Evolutionary conservation across 2,888 invertebrate species (phyloP), one percentile per base, ranked within the genome.

Genomic region (Leptopilina myrica): DNA sequence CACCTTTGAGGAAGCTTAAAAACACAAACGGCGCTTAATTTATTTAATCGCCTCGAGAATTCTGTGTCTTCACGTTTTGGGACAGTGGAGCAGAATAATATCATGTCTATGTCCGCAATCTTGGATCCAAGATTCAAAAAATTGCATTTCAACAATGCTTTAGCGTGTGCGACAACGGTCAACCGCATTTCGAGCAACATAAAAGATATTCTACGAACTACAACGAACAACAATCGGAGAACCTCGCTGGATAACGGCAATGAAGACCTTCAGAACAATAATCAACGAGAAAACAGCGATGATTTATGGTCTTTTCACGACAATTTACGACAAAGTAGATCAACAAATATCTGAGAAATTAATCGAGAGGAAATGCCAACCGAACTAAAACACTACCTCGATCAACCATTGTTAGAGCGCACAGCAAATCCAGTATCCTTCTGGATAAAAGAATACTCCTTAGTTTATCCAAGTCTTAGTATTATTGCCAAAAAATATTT

Each of bases 111-210:
- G 15, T 53, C 67, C 12, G 56, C 56, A 14, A 65, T 77, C 14
- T 65, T 81, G 20, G 0, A 20, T 20, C 20, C 20, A 20, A 20
- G 20, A 20, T 20, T 20, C 20, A 20, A 20, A 20, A 62, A 73
- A 62, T 33, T 81, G 15, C 81, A 83, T 78, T 83, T 83, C 46
- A 66, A 7, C 11, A 14, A n/a, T 9, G n/a, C 14, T 66, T 15
- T 66, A 3, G 46, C 66, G 46, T 15, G 40, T 66, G 66, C 46
- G 3, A 66, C 40, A 15, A 76, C 78, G 12, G 53, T 80, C n/a
- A 76, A 20, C 76, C 62, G 76, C 53, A 80, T 80, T 76, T 76
- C 78, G 15, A 80, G 73, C 14, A 73, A 75, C 73, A 12, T 56
- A 65, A 64, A 65, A 77, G 9, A 49, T 49, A 11, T 49, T 49